Conservation (phyloP, 1,140 invertebrate genomes). For the Bombus polaris region DNA sequence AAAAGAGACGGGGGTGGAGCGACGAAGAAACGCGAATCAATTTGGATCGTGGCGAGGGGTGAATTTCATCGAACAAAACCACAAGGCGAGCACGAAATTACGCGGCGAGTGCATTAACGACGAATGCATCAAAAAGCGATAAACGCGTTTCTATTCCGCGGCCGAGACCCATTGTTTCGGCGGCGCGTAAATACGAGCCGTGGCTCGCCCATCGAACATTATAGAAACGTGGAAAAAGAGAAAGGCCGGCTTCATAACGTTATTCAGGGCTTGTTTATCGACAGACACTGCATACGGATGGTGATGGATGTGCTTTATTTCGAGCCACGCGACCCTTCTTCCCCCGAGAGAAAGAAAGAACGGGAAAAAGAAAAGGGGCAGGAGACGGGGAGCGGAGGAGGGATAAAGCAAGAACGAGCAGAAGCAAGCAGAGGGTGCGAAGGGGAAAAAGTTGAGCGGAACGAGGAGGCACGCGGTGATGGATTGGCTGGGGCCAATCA, state of each 20-base stretch:
- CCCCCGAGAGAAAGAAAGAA: constrained; percentile 5
- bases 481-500: constrained; percentile 74
- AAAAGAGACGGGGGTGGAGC: neutral
- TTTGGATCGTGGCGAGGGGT: neutral
- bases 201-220: neutral
- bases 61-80: constrained; percentile 3
- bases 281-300: constrained; percentile 56
- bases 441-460: constrained; percentile 52
- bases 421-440: constrained; percentile 30
- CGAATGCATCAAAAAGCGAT: constrained; percentile 34
- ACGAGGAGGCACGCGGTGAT: constrained; percentile 64
- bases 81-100: neutral
- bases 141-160: constrained; percentile 22
- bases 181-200: too few species aligned
- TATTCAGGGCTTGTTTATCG: constrained; percentile 68
- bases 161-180: neutral
- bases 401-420: constrained; percentile 16
- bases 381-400: neutral
- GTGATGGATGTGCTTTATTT: constrained; percentile 71
- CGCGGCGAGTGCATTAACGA: constrained; percentile 2
- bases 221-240: constrained; percentile 10
- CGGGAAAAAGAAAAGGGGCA: neutral
- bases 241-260: constrained; percentile 47
- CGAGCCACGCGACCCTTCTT: constrained; percentile 43
- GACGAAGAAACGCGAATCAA: neutral